Percentiles rank a stretch among this genome's conserved stretches.
Evolutionary conservation across 2,888 invertebrate genomes (phyloP).

Genomic region (Drosophila mettleri): DNA sequence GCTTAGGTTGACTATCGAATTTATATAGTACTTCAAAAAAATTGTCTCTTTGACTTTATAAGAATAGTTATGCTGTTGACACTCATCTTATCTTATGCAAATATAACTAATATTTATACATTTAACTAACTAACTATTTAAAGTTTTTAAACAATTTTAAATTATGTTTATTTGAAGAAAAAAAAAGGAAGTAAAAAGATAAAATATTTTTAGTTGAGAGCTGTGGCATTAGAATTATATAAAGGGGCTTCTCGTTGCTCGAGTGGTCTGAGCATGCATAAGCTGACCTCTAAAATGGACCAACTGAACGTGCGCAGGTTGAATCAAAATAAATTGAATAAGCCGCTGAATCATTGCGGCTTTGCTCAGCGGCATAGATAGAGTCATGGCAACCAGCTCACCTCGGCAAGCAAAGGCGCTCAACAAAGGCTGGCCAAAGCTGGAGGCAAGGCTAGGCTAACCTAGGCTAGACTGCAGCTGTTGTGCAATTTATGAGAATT

Average conservation of each 20-base stretch:
- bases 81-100: no score
- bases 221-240: slow-evolving; percentile 15
- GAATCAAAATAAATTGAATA: slow-evolving; percentile 45
- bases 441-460: neutral
- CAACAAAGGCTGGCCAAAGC: slow-evolving; percentile 10
- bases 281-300: slow-evolving; percentile 24
- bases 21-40: no score
- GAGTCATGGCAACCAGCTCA: slow-evolving; percentile 14
- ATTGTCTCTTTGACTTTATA: no score
- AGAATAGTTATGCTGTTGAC: no score
- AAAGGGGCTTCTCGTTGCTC: slow-evolving; percentile 1
- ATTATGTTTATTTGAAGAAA: neutral
- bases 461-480: slow-evolving; percentile 33
- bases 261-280: slow-evolving; percentile 4
- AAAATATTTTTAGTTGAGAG: neutral
- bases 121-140: no score
- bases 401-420: neutral
- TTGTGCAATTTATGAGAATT: slow-evolving; percentile 61
- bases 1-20: no score
- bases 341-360: slow-evolving; percentile 49
- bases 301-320: slow-evolving; percentile 13
- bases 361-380: slow-evolving; percentile 14
- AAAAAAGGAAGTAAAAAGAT: no score
- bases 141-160: neutral
- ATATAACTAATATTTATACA: no score